phyloP scores from a whole-genome alignment of 1,140 invertebrate genomes.

The Globodera rostochiensis region DNA sequence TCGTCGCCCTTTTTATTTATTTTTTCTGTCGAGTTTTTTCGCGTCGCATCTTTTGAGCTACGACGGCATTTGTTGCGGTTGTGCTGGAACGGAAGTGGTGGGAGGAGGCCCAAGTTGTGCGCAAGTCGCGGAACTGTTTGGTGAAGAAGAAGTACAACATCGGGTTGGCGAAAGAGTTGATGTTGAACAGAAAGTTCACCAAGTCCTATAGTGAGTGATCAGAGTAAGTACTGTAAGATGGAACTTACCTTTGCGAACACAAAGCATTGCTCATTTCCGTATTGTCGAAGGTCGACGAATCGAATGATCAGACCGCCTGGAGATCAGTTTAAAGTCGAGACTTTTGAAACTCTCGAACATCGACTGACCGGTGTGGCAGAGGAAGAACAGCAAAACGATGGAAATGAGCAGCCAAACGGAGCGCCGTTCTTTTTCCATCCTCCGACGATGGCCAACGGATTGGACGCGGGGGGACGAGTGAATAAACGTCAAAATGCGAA shows the following conservation, averaged over 20 bases:
- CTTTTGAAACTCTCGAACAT: not conserved
- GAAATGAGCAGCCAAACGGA: conserved; percentile 59
- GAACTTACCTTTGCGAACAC: conserved; percentile 51
- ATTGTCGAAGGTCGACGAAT: conserved; percentile 52
- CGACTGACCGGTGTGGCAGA: conserved; percentile 59
- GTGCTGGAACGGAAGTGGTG: not conserved
- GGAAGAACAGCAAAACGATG: conserved; percentile 60
- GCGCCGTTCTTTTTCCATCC: conserved; percentile 56
- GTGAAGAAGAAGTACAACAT: conserved; percentile 64
- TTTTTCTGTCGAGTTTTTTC: no score
- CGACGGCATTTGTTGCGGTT: not conserved
- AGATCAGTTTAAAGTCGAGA: conserved; percentile 5
- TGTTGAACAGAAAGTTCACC: conserved; percentile 62
- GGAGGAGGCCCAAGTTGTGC: not conserved
- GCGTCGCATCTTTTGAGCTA: no score
- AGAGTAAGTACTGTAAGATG: conserved; percentile 4
- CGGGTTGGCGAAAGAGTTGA: conserved; percentile 63
- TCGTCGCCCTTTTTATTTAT: not conserved
- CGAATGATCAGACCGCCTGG: conserved; percentile 61
- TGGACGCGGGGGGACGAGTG: conserved; percentile 32
- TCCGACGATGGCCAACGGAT: conserved; percentile 53
- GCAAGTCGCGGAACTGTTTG: conserved; percentile 61
- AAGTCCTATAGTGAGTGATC: conserved; percentile 55
- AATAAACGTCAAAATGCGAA: conserved; percentile 57
- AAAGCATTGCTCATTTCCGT: conserved; percentile 54